Evolutionary conservation across 92 coral and sea anemone species (phyloP), one percentile per base, ranked within the genome.

Genomic region (Anthopleura xanthogrammica): DNA sequence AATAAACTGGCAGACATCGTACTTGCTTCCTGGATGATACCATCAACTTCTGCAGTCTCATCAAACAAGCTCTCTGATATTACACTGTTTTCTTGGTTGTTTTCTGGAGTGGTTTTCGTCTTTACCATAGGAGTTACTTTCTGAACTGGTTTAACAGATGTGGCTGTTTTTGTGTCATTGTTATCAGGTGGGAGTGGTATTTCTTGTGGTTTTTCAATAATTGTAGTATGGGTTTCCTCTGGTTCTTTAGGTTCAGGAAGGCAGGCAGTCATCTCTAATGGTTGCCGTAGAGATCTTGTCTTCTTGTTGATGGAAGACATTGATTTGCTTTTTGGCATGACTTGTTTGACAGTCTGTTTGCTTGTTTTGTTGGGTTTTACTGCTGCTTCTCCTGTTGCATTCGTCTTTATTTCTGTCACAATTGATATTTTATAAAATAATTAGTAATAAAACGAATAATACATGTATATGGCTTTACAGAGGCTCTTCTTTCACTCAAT

Each of bases 241-340:
- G 58, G 58, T 54, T 0, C 58, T 54, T 54, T 54, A 54, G 16
- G 16, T 54, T 9, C 58, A 54, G 58, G 58, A 11, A 12, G 14
- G 58, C 14, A 46, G 50, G 9, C 50, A 3, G 5, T 46, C 50
- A 46, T 46, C 50, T 46, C 42, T 12, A 68, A 16, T 68, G 74
- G 41, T 36, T 68, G 74, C 42, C 8, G 74, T 36, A 11, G 11
- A 29, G 4, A 23, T 36, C 11, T 29, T 68, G 42, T 68, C 43
- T 68, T 68, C 74, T 68, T 68, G 74, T 23, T 68, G 10, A 81
- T 48, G 20, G 84, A 76, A 41, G 84, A 81, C 56, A 76, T 70
- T 81, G 84, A 81, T 70, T 81, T 70, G 41, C 84, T 81, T 52
- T 81, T 81, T 13, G 41, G 64, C 2, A 81, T 58, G 12, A 75